Percentiles rank a stretch among this genome's conserved stretches.
These are phyloP conservation scores for Cydia splendana DNA, from an alignment of 1,140 invertebrate genomes.

Conservation along the genomic window DNA sequence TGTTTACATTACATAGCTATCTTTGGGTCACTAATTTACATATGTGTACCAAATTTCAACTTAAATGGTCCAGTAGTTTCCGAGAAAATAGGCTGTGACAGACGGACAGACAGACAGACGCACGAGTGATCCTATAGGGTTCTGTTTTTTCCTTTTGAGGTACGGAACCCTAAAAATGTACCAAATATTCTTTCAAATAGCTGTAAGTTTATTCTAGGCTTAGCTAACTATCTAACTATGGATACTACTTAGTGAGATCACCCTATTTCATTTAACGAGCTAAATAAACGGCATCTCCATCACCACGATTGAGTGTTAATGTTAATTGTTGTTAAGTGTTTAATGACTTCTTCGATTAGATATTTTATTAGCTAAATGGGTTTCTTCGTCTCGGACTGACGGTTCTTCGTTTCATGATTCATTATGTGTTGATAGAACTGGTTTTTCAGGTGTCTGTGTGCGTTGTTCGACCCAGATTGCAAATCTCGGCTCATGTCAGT, in stretches of 20 bases:
- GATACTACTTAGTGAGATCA: neutral
- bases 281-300: neutral
- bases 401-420: neutral
- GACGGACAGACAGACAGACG: no score
- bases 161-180: no score
- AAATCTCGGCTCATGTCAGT: neutral
- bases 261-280: neutral
- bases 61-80: no score
- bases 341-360: conserved; percentile 1
- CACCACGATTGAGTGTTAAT: neutral
- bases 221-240: neutral
- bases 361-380: neutral
- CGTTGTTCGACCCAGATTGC: neutral
- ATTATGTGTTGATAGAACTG: neutral
- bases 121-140: no score
- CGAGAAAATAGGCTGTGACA: no score
- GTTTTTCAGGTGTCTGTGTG: neutral
- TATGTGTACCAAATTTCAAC: no score
- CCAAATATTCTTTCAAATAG: neutral
- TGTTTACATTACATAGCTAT: no score
- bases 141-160: no score
- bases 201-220: neutral
- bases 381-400: neutral
- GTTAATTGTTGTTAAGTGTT: conserved; percentile 15
- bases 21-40: no score